Percentiles rank a stretch among this genome's conserved stretches.
Evolutionary conservation across 2,797 vertebrate species (phyloP).

Genomic region (Chelon labrosus): DNA sequence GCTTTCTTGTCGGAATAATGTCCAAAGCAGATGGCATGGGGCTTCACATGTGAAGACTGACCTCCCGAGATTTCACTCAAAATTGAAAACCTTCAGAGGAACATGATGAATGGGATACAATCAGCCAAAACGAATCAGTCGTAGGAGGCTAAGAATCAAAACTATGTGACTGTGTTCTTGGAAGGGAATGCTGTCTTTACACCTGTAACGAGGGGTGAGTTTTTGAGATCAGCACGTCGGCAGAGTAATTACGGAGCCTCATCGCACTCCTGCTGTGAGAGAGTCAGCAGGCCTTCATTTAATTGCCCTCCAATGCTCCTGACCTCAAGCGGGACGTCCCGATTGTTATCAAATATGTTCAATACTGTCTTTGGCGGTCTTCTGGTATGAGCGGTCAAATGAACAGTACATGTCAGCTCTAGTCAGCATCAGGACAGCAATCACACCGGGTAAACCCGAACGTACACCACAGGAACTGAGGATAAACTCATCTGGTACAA

Average conservation of each 20-base stretch:
- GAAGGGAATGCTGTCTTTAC: conserved; percentile 36
- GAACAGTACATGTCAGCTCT: conserved; percentile 22
- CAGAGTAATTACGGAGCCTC: conserved; percentile 65
- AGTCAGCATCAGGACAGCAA: conserved; percentile 27
- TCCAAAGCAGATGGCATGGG: conserved; percentile 2
- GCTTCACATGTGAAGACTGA: conserved; percentile 21
- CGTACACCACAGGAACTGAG: neutral
- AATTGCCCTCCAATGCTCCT: conserved; percentile 70
- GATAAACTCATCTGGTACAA: conserved; percentile 3
- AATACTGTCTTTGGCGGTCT: conserved; percentile 38
- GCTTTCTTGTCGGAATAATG: neutral
- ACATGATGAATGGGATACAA: conserved; percentile 43
- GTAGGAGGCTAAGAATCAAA: conserved; percentile 25
- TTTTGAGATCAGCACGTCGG: conserved; percentile 37
- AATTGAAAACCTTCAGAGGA: conserved; percentile 22
- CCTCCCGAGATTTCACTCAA: conserved; percentile 12
- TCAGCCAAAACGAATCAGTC: conserved; percentile 44
- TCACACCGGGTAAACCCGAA: neutral
- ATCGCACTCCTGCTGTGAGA: conserved; percentile 46
- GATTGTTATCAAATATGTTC: conserved; percentile 54
- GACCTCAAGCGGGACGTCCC: conserved; percentile 65
- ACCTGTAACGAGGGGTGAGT: conserved; percentile 50
- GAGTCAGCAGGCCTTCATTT: conserved; percentile 65
- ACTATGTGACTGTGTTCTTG: conserved; percentile 38
- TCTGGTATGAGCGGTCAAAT: conserved; percentile 37